Evolutionary conservation across 2,888 invertebrate genomes (phyloP).

Genomic region (Theodoxus fluviatilis): DNA sequence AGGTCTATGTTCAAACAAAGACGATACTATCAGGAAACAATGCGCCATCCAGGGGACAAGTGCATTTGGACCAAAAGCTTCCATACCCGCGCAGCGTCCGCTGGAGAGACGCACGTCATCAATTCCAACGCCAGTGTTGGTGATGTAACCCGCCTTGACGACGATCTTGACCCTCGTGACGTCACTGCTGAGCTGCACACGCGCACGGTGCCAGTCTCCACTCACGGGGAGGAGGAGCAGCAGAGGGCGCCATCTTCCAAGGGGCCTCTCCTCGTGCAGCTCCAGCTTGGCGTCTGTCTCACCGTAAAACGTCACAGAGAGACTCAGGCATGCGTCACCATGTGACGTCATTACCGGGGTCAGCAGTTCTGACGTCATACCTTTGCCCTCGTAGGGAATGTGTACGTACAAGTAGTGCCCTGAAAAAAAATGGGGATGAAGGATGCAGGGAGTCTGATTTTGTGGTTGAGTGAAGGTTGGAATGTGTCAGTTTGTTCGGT

Average conservation of each 20-base stretch:
- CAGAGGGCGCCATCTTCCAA: slow-evolving; percentile 22
- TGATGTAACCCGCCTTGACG: slow-evolving; percentile 18
- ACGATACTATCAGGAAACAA: no score
- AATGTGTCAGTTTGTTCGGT: no score
- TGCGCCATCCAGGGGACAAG: no score
- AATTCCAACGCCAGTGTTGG: slow-evolving; percentile 32
- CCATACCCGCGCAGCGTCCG: no score
- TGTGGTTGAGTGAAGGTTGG: no score
- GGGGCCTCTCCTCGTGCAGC: slow-evolving; percentile 31
- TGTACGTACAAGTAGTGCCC: slow-evolving; percentile 42
- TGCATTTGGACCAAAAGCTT: no score
- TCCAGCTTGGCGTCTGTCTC: slow-evolving; percentile 38
- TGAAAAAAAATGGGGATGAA: slow-evolving; percentile 21
- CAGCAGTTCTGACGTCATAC: slow-evolving; percentile 31
- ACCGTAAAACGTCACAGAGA: slow-evolving; percentile 37
- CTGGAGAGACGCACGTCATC: no score
- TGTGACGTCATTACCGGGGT: slow-evolving; percentile 29
- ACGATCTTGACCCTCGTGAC: slow-evolving; percentile 24
- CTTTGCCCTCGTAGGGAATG: slow-evolving; percentile 24
- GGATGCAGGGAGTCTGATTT: no score
- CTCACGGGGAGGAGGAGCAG: slow-evolving; percentile 27
- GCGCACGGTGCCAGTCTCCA: slow-evolving; percentile 29
- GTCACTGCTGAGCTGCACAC: slow-evolving; percentile 23
- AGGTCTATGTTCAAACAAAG: no score
- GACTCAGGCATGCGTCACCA: slow-evolving; percentile 35